phyloP scores from a whole-genome alignment of 2,797 vertebrate species.

The Enteromius anoplus region DNA sequence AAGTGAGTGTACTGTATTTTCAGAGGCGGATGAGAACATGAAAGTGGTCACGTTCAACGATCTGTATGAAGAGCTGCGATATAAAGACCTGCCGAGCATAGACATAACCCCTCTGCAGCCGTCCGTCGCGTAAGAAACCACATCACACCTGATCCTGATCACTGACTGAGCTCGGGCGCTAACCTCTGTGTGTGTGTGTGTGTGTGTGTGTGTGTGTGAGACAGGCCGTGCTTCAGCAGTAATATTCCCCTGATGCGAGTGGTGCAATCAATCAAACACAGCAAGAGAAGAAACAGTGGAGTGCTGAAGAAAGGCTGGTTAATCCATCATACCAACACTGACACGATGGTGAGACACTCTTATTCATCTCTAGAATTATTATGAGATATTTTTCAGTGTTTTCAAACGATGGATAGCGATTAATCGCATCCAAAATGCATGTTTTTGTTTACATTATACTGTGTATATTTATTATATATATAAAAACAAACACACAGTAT shows the following conservation, averaged over 20 bases:
- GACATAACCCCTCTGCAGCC: constrained; percentile 27
- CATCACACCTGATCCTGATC: not conserved
- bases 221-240: constrained; percentile 76
- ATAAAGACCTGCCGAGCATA: constrained; percentile 51
- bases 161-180: not conserved
- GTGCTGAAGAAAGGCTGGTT: constrained; percentile 78
- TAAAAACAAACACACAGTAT: too few relatives aligned
- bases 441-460: too few relatives aligned
- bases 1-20: not conserved
- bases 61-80: constrained; percentile 53
- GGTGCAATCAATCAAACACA: constrained; percentile 77
- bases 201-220: not conserved
- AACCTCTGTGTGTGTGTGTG: not conserved
- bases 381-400: too few relatives aligned
- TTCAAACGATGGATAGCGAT: too few relatives aligned
- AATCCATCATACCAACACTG: constrained; percentile 74
- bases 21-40: constrained; percentile 64
- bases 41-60: constrained; percentile 57
- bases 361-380: not conserved
- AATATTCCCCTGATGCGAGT: constrained; percentile 82
- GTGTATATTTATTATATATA: too few relatives aligned
- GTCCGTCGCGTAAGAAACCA: constrained; percentile 67
- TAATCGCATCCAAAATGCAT: too few relatives aligned
- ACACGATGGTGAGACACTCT: constrained; percentile 71
- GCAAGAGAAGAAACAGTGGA: constrained; percentile 67